phyloP scores from a whole-genome alignment of 2,113 vertebrate species.

The Tragulus kanchil region DNA sequence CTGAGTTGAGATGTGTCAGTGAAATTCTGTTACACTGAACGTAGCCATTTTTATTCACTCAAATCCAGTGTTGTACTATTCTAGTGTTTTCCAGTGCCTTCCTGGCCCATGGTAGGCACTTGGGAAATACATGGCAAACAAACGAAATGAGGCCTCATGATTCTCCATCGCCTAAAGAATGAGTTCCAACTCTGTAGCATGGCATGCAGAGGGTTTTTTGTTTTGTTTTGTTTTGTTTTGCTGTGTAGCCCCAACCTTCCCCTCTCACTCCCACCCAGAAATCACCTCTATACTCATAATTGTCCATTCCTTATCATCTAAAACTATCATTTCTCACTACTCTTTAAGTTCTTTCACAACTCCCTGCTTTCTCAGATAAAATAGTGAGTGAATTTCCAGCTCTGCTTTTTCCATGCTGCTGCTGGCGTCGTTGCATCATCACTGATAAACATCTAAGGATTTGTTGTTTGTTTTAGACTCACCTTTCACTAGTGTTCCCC shows the following conservation, averaged over 20 bases:
- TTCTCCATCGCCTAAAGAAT: background rate
- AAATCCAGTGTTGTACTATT: background rate
- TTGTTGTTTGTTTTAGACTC: constrained; percentile 15
- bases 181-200: background rate
- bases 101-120: background rate
- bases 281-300: background rate
- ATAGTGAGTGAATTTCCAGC: constrained; percentile 9
- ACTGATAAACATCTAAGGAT: background rate
- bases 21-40: background rate
- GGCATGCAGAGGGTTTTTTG: background rate
- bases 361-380: constrained; percentile 48
- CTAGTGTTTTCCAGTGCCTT: background rate
- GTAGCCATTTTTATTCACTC: background rate
- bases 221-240: background rate
- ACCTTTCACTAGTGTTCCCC: constrained; percentile 34
- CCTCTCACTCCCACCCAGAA: background rate
- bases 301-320: background rate
- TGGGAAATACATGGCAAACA: background rate
- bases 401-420: background rate
- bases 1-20: background rate
- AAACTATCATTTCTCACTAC: background rate
- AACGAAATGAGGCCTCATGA: background rate
- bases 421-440: background rate
- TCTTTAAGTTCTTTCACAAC: constrained; percentile 25
- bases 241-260: background rate